These are phyloP conservation scores for Camponotus vicinus DNA, from an alignment of 1,140 invertebrate species.

Conservation along the genomic window DNA sequence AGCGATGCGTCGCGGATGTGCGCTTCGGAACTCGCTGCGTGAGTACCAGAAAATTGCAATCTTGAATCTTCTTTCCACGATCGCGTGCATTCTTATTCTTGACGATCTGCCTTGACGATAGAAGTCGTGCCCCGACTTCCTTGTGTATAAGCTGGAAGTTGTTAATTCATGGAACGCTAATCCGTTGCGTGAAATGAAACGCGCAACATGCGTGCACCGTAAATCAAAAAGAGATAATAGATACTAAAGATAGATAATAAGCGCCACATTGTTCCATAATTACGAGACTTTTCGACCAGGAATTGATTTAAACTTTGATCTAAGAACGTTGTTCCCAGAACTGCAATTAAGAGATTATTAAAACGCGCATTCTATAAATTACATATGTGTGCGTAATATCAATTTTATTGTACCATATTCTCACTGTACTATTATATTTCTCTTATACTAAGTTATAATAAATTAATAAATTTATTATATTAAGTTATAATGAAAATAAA, in stretches of 20 bases:
- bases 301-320: constrained; percentile 20
- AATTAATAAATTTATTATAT: no score
- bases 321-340: not conserved
- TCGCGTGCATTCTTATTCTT: constrained; percentile 48
- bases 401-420: no score
- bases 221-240: constrained; percentile 36
- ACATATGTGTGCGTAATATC: not conserved
- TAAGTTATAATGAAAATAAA: no score
- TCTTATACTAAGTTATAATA: no score
- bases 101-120: constrained; percentile 40
- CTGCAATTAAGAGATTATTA: not conserved
- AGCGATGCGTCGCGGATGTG: constrained; percentile 50
- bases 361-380: constrained; percentile 11
- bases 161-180: constrained; percentile 41
- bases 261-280: constrained; percentile 36
- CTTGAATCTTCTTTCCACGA: constrained; percentile 59
- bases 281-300: constrained; percentile 16
- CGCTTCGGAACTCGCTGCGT: constrained; percentile 42
- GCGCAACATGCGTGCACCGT: constrained; percentile 22
- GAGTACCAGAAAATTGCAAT: constrained; percentile 55
- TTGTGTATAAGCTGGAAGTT: constrained; percentile 21
- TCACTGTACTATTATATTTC: no score
- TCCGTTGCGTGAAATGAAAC: constrained; percentile 50
- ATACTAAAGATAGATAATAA: not conserved
- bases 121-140: constrained; percentile 30